phyloP scores from a whole-genome alignment of 2,888 invertebrate species.

The Nomada goodeniana region DNA sequence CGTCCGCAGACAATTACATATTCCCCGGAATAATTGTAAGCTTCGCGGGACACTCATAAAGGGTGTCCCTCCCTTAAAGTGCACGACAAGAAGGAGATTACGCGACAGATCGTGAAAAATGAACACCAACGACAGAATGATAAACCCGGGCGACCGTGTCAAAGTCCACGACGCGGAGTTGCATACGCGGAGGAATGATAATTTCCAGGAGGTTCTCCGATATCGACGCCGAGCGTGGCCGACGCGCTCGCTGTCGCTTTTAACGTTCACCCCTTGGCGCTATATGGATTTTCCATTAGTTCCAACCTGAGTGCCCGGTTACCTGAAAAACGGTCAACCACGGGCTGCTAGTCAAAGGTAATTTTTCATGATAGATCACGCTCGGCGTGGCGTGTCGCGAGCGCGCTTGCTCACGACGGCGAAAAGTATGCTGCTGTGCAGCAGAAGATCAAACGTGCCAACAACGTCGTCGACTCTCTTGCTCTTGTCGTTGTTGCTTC shows the following conservation, averaged over 20 bases:
- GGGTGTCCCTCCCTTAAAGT: not conserved
- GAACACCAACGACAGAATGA: not conserved
- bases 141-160: not conserved
- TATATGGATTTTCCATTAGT: conserved; percentile 80
- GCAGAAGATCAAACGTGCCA: conserved; percentile 83
- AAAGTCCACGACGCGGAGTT: too few species aligned
- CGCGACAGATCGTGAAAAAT: not conserved
- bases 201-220: conserved; percentile 38
- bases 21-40: not conserved
- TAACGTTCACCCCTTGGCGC: conserved; percentile 77
- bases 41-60: too few species aligned
- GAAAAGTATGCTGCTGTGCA: conserved; percentile 78
- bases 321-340: conserved; percentile 75
- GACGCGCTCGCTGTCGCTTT: conserved; percentile 74
- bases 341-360: conserved; percentile 82
- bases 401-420: conserved; percentile 76
- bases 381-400: conserved; percentile 79
- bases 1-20: not conserved
- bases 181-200: conserved; percentile 4
- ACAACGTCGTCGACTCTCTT: conserved; percentile 68
- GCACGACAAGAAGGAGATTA: not conserved
- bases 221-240: conserved; percentile 47
- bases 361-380: conserved; percentile 84
- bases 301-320: conserved; percentile 73
- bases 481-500: conserved; percentile 52